Percentiles rank a stretch among this genome's conserved stretches.
phyloP scores from a whole-genome alignment of 2,797 vertebrate species.

The Aulostomus chinensis region DNA sequence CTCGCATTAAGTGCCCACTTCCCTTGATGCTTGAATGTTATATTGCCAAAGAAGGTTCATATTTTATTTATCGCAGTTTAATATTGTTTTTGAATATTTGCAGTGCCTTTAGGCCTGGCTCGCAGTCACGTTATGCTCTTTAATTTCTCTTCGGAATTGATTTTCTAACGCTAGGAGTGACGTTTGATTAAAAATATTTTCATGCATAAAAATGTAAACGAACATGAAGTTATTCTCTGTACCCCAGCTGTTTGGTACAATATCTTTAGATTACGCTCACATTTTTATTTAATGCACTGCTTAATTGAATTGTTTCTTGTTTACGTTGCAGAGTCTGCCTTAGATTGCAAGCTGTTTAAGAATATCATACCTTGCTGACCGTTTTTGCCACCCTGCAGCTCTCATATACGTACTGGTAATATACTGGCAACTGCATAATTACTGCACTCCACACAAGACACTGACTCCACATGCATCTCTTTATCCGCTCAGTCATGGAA shows the following conservation, averaged over 20 bases:
- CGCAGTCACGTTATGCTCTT: slow-evolving; percentile 69
- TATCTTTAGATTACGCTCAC: slow-evolving; percentile 57
- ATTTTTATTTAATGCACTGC: slow-evolving; percentile 44
- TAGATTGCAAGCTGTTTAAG: slow-evolving; percentile 27
- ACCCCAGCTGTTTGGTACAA: slow-evolving; percentile 55
- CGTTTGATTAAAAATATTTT: slow-evolving; percentile 75
- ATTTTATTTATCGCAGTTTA: slow-evolving; percentile 81
- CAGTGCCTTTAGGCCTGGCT: slow-evolving; percentile 72
- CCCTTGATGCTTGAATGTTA: slow-evolving; percentile 69
- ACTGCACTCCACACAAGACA: slow-evolving; percentile 54
- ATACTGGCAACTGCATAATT: slow-evolving; percentile 69
- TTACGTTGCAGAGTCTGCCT: slow-evolving; percentile 31
- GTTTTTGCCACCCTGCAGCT: slow-evolving; percentile 48
- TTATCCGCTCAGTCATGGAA: slow-evolving; percentile 74
- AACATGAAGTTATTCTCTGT: slow-evolving; percentile 47
- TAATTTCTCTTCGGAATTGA: slow-evolving; percentile 80
- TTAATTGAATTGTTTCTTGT: slow-evolving; percentile 65
- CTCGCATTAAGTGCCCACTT: slow-evolving; percentile 74
- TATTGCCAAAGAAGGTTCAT: slow-evolving; percentile 79
- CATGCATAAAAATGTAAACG: slow-evolving; percentile 70
- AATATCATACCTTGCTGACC: slow-evolving; percentile 65
- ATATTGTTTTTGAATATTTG: slow-evolving; percentile 83
- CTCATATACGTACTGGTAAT: slow-evolving; percentile 63
- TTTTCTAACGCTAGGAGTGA: slow-evolving; percentile 67
- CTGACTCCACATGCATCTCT: slow-evolving; percentile 73